Evolutionary conservation across 2,113 vertebrate species (phyloP), one percentile per base, ranked within the genome.

Genomic region (Platichthys flesus): DNA sequence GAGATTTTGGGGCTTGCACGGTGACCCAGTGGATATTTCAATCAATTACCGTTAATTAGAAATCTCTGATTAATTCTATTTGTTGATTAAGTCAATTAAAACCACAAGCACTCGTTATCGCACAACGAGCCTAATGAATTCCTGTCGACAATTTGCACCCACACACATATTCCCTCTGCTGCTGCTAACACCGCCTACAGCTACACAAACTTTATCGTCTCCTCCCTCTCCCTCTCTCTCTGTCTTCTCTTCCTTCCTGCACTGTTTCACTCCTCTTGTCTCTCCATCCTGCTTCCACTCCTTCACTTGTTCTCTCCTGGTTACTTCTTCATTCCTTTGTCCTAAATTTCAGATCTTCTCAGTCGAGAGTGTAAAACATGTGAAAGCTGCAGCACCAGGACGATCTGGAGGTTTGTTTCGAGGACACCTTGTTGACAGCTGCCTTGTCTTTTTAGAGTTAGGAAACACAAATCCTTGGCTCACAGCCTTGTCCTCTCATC

Each of bases 81-180:
- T 95, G 93, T 94, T 94, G 93, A 95, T 95, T 93, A 94, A 93
- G 93, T 93, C 93, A 94, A 94, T 94, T 95, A 93, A 94, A 94
- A 94, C 89, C 92, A 93, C 92, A 90, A 93, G 91, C 89, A 88
- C 92, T 94, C 90, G 90, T 94, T 94, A 94, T 94, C 90, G 71
- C 92, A 88, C 84, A 86, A 94, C 89, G 84, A 92, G 92, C 89
- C 83, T 94, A 94, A 95, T 93, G 92, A 93, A 94, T 93, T 93
- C 91, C 90, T 90, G 88, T 89, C 71, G 86, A 85, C 88, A 37
- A 85, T 91, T 93, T 90, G 88, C 86, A 93, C 90, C 83, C 86
- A 84, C 90, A 88, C 90, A 85, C 87, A 90, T 70, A 82, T 85
- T 89, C 91, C 91, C 82, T 55, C 69, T 37, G 85, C 87, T 51